These are phyloP conservation scores for Ischnura elegans DNA, from an alignment of 2,888 invertebrate genomes.

Conservation along the genomic window DNA sequence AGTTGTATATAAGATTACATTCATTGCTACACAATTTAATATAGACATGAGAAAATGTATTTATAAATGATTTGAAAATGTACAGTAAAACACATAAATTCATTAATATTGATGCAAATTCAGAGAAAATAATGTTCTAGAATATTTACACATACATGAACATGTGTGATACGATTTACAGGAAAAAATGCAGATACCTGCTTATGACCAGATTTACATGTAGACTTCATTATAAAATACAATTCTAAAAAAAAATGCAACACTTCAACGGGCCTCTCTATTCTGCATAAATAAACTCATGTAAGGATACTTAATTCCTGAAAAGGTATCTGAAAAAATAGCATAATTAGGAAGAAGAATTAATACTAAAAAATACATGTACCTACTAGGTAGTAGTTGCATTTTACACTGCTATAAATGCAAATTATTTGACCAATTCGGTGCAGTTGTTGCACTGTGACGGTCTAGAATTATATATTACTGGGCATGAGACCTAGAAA, in stretches of 20 bases:
- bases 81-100: slow-evolving; percentile 44
- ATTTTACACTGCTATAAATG: neutral
- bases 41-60: slow-evolving; percentile 28
- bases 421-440: neutral
- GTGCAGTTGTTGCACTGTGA: neutral
- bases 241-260: neutral
- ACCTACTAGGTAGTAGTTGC: neutral
- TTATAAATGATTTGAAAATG: slow-evolving; percentile 51
- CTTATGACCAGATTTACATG: slow-evolving; percentile 1
- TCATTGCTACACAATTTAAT: neutral
- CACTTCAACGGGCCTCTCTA: neutral
- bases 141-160: neutral
- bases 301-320: neutral
- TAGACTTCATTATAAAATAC: neutral
- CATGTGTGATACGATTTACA: neutral
- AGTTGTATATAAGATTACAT: neutral
- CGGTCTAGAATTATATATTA: neutral
- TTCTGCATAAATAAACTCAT: neutral
- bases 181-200: neutral
- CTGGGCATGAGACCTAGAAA: neutral
- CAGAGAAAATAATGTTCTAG: neutral
- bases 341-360: neutral
- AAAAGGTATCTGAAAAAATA: neutral
- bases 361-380: too few relatives aligned
- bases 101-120: slow-evolving; percentile 30